These are phyloP conservation scores for Plagiodera versicolora DNA, from an alignment of 2,888 invertebrate genomes.

Conservation along the genomic window DNA sequence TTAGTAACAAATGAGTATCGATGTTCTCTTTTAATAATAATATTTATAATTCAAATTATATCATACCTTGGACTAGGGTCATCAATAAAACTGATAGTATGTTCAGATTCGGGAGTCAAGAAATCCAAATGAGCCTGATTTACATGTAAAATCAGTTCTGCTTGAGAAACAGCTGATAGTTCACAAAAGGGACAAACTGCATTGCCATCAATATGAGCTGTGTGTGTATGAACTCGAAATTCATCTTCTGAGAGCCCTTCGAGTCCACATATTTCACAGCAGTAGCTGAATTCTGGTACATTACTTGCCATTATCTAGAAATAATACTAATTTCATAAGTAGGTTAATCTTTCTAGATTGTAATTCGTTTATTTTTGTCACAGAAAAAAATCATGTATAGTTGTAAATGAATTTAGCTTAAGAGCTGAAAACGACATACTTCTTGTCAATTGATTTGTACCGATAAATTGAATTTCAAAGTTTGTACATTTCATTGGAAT, in stretches of 20 bases:
- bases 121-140: constrained; percentile 84
- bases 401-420: not conserved
- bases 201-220: constrained; percentile 77
- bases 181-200: constrained; percentile 84
- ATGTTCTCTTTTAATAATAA: too few species aligned
- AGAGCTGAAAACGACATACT: not conserved
- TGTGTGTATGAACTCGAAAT: constrained; percentile 76
- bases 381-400: not conserved
- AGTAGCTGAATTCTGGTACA: constrained; percentile 61
- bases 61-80: constrained; percentile 59
- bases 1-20: too few species aligned
- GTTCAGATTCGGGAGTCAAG: constrained; percentile 75
- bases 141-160: constrained; percentile 77
- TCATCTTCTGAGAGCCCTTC: constrained; percentile 78
- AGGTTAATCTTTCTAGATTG: not conserved
- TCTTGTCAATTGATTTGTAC: not conserved
- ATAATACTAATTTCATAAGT: not conserved
- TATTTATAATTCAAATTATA: too few species aligned
- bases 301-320: constrained; percentile 56
- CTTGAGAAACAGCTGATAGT: constrained; percentile 70
- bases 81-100: constrained; percentile 74
- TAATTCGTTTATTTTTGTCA: not conserved
- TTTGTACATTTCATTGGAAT: not conserved
- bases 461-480: not conserved
- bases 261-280: constrained; percentile 85